Base-by-base conservation (phyloP, 2,797 vertebrate species). In the Rhynchonycteris naso region DNA sequence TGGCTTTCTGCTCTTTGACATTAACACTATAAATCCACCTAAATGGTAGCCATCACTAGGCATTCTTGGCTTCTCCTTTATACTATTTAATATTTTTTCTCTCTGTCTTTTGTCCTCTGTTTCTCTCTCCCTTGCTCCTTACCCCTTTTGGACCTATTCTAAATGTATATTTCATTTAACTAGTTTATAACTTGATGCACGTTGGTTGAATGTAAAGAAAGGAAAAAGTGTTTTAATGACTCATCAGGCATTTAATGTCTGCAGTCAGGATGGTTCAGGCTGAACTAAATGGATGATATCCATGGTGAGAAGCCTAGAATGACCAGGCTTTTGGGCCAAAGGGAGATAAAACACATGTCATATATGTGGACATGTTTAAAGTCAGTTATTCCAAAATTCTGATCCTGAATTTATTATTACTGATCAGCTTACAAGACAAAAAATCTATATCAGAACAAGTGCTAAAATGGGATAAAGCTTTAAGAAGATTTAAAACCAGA, bases 271-370 rank as follows among this genome's bases (percentile, higher is more conserved):
- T 5, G 1, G 50, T 30, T 82, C 59, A 72, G 56, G 28, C 50
- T 71, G 69, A 94, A 43, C 35, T 79, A 81, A 95, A 74, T 59
- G 33, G 78, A 50, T 68, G 47, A 78, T 85, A 63, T 95, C 90
- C 82, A 81, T 84, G 88, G 91, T 94, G 80, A 90, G 79, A 58
- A 66, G 28, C 8, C 43, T 1, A 10, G 83, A 95, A 93, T 26
- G 69, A 28, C 50, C 74, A 61, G 95, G 21, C 56, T 84, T 97
- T 90, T 94, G 92, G 92, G 82, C 85, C 83, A 83, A 80, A 50
- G 63, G 35, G 68, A 91, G 52, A 88, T 82, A 88, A 91, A 84
- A 95, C 6, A 18, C 10, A 12, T 66, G 69, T 28, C 52, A 21
- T 56, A 24, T 38, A 74, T 92, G 92, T 90, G 85, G n/a, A 30